Evolutionary conservation across 2,888 invertebrate species (phyloP), one percentile per base, ranked within the genome.

Genomic region (Antheraea assamensis): DNA sequence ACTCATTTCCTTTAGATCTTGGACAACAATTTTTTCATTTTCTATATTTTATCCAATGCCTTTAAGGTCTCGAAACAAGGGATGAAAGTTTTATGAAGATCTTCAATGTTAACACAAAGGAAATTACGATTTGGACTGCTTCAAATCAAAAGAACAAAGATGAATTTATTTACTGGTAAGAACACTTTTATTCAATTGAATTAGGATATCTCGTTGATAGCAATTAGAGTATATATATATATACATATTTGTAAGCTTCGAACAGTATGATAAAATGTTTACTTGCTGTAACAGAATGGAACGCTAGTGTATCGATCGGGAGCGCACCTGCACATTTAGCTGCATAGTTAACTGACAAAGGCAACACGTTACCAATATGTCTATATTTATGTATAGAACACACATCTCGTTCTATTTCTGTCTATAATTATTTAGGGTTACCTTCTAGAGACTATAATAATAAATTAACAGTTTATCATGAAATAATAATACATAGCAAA

Each of bases 281-380:
- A 64, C 61, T 27, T 17, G 27, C 17, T 64, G 61, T 64, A 30
- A 64, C 61, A 30, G 61, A 64, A 64, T 64, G 61, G 27, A 64
- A 64, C 61, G 30, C 61, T 64, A 17, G 61, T 1, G 61, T 64
- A 64, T 64, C 61, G 61, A 64, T 64, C 61, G 61, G 30, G 30
- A 64, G 30, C 61, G 30, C 27, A 64, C 61, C 61, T 64, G 61
- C 61, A 64, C 30, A 64, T 64, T 64, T 30, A 64, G 15, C 61
- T 30, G 61, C 61, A 64, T 27, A 17, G 61, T 24, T 24, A 17
- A 17, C 61, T 64, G 19, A 64, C 61, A 58, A 58, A 58, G 24
- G 13, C 58, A 58, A 10, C 24, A 58, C 13, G 24, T 58, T 13
- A n/a, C 55, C 21, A 55, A 55, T 55, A 42, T 42, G 13, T 42